phyloP scores from a whole-genome alignment of 2,797 vertebrate genomes.

The Zalophus californianus region DNA sequence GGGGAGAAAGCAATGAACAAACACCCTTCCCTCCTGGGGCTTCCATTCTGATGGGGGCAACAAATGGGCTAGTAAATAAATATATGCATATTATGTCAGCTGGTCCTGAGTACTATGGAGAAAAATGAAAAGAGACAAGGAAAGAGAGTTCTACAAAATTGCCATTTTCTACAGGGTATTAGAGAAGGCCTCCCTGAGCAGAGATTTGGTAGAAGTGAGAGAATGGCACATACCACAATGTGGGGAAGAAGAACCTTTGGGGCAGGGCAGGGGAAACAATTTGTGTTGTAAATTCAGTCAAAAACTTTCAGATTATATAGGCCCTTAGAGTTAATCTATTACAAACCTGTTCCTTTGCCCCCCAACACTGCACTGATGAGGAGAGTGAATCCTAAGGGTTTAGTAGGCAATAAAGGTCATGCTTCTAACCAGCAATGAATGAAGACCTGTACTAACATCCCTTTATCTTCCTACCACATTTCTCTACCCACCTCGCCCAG shows the following conservation, averaged over 20 bases:
- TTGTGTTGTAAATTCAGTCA: neutral
- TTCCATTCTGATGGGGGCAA: neutral
- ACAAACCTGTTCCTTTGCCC: neutral
- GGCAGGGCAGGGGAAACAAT: neutral
- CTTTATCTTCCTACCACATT: neutral
- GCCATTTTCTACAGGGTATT: neutral
- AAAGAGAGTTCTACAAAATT: neutral
- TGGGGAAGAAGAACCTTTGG: neutral
- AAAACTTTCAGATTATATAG: slow-evolving; percentile 31
- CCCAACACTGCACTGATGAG: neutral
- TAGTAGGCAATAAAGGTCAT: slow-evolving; percentile 9
- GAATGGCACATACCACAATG: neutral
- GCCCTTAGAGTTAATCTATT: neutral
- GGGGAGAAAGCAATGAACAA: neutral
- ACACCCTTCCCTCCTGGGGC: neutral
- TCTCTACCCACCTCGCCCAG: neutral
- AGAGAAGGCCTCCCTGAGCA: neutral
- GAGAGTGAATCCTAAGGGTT: neutral
- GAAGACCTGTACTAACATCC: neutral
- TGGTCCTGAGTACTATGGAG: neutral
- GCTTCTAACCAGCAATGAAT: neutral
- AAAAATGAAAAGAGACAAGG: neutral
- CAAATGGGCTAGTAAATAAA: neutral
- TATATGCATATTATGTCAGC: neutral
- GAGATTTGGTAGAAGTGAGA: neutral